Conservation (phyloP, 2,113 vertebrate species). For the Scartelaos histophorus region DNA sequence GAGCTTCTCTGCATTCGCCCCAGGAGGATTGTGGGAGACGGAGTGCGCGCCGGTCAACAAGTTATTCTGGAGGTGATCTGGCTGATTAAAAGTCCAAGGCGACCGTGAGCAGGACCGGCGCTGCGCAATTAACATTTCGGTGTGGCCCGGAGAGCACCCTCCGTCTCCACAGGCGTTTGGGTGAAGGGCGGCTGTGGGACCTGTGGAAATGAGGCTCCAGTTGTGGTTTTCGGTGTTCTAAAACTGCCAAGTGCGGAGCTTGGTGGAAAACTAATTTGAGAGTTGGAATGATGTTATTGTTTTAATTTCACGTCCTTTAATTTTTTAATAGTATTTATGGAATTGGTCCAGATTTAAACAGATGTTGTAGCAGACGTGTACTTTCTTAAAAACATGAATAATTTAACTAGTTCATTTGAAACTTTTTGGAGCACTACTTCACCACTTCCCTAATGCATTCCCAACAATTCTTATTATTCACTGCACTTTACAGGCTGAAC, state of each 20-base stretch:
- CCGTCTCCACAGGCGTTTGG: not conserved
- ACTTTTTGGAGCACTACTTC: no score
- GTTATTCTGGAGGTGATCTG: constrained; percentile 5
- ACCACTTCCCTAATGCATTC: no score
- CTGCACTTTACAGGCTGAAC: no score
- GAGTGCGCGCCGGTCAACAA: constrained; percentile 8
- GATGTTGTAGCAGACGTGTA: no score
- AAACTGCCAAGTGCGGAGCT: not conserved
- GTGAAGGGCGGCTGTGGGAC: constrained; percentile 1
- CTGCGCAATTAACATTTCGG: constrained; percentile 2
- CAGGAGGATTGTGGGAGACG: constrained; percentile 12
- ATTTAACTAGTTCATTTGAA: no score
- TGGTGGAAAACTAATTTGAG: not conserved
- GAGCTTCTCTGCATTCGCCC: constrained; percentile 9
- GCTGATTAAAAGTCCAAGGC: constrained; percentile 12
- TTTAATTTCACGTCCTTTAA: not conserved
- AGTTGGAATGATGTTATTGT: not conserved
- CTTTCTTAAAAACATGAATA: no score
- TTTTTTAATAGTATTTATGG: no score
- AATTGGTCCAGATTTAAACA: not conserved
- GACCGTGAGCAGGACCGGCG: not conserved
- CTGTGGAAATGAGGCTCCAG: not conserved
- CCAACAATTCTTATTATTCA: no score
- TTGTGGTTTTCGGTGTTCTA: not conserved
- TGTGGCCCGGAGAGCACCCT: not conserved